Evolutionary conservation across 2,888 invertebrate genomes (phyloP).

Genomic region (Drosophila maculinotata): DNA sequence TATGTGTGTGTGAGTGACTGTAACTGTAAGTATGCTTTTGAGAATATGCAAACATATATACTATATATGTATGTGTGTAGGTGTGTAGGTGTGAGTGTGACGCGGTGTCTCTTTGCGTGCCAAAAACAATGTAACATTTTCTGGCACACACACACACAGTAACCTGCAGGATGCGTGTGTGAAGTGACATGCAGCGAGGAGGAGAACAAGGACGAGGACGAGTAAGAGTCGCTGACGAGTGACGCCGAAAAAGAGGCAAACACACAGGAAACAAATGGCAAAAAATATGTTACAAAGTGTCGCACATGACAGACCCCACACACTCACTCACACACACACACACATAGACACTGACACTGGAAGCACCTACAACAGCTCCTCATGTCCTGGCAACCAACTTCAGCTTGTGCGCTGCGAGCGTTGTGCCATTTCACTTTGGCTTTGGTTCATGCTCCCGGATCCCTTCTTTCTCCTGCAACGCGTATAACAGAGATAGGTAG

Average conservation of each 20-base stretch:
- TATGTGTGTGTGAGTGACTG: slow-evolving; percentile 3
- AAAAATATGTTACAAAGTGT: slow-evolving; percentile 81
- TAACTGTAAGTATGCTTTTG: no score
- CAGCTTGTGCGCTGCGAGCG: slow-evolving; percentile 62
- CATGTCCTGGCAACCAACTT: slow-evolving; percentile 65
- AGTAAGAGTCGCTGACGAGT: slow-evolving; percentile 57
- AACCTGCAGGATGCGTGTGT: slow-evolving; percentile 15
- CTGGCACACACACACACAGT: slow-evolving; percentile 33
- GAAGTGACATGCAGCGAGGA: slow-evolving; percentile 37
- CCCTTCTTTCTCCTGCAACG: no score
- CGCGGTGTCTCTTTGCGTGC: slow-evolving; percentile 60
- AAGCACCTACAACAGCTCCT: slow-evolving; percentile 40
- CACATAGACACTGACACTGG: slow-evolving; percentile 10
- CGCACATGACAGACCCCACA: slow-evolving; percentile 65
- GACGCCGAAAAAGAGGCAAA: slow-evolving; percentile 71
- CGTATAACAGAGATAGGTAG: background rate
- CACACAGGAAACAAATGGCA: slow-evolving; percentile 72
- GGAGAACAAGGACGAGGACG: slow-evolving; percentile 5
- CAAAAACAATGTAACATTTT: slow-evolving; percentile 68
- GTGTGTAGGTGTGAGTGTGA: slow-evolving; percentile 28
- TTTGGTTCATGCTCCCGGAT: slow-evolving; percentile 23
- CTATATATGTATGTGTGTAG: slow-evolving; percentile 16
- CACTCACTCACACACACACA: slow-evolving; percentile 17
- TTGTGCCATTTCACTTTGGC: slow-evolving; percentile 67
- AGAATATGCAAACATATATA: no score